Evolutionary conservation across 2,113 vertebrate genomes (phyloP).

Genomic region (Melanostigma gelatinosum): DNA sequence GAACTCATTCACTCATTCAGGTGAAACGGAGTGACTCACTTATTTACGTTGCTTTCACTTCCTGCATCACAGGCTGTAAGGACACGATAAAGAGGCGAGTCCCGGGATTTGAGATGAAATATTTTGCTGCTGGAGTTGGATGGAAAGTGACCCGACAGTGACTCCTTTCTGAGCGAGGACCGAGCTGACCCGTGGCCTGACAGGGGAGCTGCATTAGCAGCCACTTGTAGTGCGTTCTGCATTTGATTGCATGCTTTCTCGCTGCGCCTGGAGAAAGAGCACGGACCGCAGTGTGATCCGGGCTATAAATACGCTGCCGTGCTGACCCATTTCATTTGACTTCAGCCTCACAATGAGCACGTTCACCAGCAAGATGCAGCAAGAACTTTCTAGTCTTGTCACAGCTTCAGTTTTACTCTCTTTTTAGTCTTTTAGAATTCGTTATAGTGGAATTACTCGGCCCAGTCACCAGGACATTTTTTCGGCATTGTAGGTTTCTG

Average conservation of each 20-base stretch:
- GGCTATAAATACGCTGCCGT: conserved; percentile 57
- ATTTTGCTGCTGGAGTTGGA: conserved; percentile 1
- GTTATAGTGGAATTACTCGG: not conserved
- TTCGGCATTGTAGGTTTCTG: no score
- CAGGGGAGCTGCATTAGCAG: conserved; percentile 30
- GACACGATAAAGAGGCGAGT: not conserved
- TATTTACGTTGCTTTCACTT: conserved; percentile 18
- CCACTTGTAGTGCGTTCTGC: conserved; percentile 53
- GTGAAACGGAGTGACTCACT: not conserved
- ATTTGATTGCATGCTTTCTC: conserved; percentile 46
- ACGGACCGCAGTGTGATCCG: conserved; percentile 19
- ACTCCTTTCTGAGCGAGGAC: conserved; percentile 18
- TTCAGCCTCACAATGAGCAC: conserved; percentile 30
- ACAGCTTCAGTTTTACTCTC: not conserved
- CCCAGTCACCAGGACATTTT: no score
- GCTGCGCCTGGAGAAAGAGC: conserved; percentile 37
- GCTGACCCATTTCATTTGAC: conserved; percentile 51
- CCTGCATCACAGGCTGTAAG: not conserved
- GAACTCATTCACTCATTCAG: not conserved
- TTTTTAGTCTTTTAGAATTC: not conserved
- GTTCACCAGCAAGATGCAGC: not conserved
- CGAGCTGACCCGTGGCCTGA: conserved; percentile 47
- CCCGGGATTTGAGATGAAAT: not conserved
- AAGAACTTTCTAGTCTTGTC: not conserved
- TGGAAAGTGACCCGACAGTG: conserved; percentile 28